Conservation (phyloP, 2,888 invertebrate species). For the Adelognathus sp. region DNA sequence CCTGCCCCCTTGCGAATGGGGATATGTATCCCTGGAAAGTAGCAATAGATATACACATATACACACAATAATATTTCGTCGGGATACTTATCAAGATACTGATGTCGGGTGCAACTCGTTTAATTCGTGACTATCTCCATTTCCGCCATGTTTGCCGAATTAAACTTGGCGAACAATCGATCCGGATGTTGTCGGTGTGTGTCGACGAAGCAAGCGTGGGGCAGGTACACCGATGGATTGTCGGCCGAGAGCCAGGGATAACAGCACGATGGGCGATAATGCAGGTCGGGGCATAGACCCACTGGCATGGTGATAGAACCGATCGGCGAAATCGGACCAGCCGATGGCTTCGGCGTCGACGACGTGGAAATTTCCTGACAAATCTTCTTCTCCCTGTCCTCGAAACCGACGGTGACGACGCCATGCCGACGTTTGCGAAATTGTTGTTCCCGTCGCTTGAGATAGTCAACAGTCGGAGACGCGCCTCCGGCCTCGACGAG, state of each 20-base stretch:
- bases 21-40: too few species aligned
- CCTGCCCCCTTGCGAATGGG: too few species aligned
- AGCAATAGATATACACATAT: too few species aligned
- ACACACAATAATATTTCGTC: too few species aligned
- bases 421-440: slow-evolving; percentile 35
- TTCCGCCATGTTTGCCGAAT: background rate
- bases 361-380: slow-evolving; percentile 10
- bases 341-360: background rate
- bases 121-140: slow-evolving; percentile 29
- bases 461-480: slow-evolving; percentile 18
- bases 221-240: background rate
- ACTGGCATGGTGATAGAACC: background rate
- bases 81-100: too few species aligned
- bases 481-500: slow-evolving; percentile 2
- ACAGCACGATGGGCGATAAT: slow-evolving; percentile 1
- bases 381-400: slow-evolving; percentile 47
- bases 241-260: background rate
- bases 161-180: background rate
- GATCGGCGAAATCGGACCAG: background rate
- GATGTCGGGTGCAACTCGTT: too few species aligned
- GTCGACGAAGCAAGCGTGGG: slow-evolving; percentile 4
- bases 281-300: slow-evolving; percentile 10
- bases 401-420: slow-evolving; percentile 48
- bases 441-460: slow-evolving; percentile 27
- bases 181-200: background rate